Percentiles rank a stretch among this genome's conserved stretches.
Evolutionary conservation across 2,113 vertebrate species (phyloP).

Genomic region (Dipodomys spectabilis): DNA sequence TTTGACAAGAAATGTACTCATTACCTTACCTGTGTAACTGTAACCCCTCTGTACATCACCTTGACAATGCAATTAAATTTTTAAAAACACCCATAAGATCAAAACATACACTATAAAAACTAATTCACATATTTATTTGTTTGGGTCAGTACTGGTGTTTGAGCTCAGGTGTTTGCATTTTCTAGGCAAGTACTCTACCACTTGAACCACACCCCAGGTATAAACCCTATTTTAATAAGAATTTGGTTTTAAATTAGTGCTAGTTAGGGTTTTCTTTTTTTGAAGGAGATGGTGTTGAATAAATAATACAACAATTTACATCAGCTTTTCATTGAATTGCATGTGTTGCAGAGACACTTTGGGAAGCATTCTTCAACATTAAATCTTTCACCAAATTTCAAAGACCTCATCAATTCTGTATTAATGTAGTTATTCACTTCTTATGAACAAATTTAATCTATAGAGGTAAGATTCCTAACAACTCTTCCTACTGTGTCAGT

Average conservation of each 20-base stretch:
- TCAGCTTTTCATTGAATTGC: neutral
- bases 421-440: neutral
- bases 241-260: neutral
- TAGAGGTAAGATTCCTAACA: neutral
- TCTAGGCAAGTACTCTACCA: too few relatives aligned
- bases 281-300: neutral
- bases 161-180: too few relatives aligned
- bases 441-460: constrained; percentile 42
- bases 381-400: constrained; percentile 29
- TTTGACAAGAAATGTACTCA: too few relatives aligned
- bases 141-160: too few relatives aligned
- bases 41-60: too few relatives aligned
- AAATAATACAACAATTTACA: neutral
- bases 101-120: neutral
- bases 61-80: too few relatives aligned
- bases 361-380: neutral
- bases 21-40: too few relatives aligned
- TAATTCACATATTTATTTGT: neutral
- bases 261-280: neutral
- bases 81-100: neutral
- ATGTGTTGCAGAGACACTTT: neutral
- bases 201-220: too few relatives aligned
- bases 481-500: neutral
- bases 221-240: neutral
- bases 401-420: neutral